phyloP scores from a whole-genome alignment of 2,113 vertebrate genomes.

The Saguinus imperator region DNA sequence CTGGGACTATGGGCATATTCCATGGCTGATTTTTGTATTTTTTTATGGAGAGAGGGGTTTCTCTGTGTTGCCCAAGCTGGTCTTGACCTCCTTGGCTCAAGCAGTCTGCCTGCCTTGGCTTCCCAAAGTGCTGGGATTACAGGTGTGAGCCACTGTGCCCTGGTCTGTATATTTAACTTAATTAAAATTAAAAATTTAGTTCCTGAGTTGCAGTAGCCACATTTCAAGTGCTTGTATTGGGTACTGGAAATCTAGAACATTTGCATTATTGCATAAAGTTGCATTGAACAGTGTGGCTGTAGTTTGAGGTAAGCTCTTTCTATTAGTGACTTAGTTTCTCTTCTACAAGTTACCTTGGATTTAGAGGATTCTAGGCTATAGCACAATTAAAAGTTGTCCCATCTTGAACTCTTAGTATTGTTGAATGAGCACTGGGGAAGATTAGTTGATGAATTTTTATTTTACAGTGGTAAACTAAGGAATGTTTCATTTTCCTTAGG shows the following conservation, averaged over 20 bases:
- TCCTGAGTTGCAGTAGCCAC: neutral
- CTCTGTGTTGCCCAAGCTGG: no score
- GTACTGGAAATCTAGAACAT: neutral
- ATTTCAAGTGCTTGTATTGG: neutral
- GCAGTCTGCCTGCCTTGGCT: no score
- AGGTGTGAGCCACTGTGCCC: no score
- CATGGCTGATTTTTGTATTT: no score
- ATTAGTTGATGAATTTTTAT: conserved; percentile 21
- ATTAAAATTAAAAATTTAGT: neutral
- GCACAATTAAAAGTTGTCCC: neutral
- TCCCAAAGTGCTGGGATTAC: no score
- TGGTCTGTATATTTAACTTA: neutral
- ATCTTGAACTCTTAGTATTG: neutral
- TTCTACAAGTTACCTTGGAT: neutral
- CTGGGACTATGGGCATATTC: no score
- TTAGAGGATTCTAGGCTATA: conserved; percentile 4
- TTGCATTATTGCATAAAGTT: neutral
- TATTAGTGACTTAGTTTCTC: conserved; percentile 13
- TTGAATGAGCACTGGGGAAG: neutral
- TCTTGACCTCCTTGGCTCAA: no score
- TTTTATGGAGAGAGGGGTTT: no score
- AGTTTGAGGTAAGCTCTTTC: neutral
- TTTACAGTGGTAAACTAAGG: neutral
- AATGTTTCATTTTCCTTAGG: neutral
- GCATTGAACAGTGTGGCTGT: neutral